phyloP scores from a whole-genome alignment of 2,888 invertebrate genomes.

The Drymonia ruficornis region DNA sequence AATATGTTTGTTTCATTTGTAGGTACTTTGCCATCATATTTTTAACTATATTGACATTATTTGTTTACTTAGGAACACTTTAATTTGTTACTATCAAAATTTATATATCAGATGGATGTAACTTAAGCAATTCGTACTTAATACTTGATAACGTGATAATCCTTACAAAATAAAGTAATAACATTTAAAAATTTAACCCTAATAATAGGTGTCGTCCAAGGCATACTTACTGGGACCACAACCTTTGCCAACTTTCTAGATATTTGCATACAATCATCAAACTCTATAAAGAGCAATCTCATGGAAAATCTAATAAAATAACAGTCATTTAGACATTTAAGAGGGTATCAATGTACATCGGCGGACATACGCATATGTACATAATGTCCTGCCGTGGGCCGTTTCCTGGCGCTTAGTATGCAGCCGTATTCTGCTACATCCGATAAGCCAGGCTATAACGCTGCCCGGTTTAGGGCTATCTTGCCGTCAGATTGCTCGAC shows the following conservation, averaged over 20 bases:
- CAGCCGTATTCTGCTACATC: slow-evolving; percentile 42
- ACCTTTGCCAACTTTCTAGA: not conserved
- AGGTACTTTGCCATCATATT: too few relatives aligned
- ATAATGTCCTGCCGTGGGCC: slow-evolving; percentile 38
- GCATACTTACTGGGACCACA: not conserved
- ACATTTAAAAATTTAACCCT: too few relatives aligned
- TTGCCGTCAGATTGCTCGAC: not conserved
- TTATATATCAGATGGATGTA: too few relatives aligned
- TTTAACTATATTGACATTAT: too few relatives aligned
- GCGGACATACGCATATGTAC: slow-evolving; percentile 28
- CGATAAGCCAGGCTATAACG: slow-evolving; percentile 38
- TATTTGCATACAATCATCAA: not conserved
- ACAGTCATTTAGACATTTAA: not conserved
- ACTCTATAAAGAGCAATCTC: not conserved
- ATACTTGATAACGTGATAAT: too few relatives aligned
- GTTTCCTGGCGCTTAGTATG: slow-evolving; percentile 62
- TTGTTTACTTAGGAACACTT: too few relatives aligned
- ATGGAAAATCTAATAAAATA: not conserved
- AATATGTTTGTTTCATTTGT: too few relatives aligned
- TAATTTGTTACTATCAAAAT: too few relatives aligned
- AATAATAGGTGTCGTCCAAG: not conserved
- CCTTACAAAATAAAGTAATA: too few relatives aligned
- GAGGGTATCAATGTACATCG: slow-evolving; percentile 23
- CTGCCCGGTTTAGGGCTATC: slow-evolving; percentile 27
- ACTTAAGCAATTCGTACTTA: too few relatives aligned